Base-by-base conservation (phyloP, 2,888 invertebrate genomes). In the Ctenicera cuprea region DNA sequence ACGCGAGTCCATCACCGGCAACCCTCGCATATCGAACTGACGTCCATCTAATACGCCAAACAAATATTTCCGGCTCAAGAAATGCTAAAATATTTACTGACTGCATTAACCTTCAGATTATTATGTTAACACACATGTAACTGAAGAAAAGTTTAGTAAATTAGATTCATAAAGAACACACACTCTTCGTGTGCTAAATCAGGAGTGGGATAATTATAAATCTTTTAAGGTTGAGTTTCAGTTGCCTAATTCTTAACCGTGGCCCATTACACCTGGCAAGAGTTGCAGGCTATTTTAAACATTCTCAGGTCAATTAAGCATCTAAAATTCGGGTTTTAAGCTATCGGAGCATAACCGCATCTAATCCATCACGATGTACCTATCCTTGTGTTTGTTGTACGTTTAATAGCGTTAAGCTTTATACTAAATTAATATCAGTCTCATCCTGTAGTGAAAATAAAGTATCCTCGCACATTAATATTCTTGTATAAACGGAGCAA, bases 61-160 rank as follows among this genome's bases (percentile, higher is more conserved):
- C 75, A 78, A 78, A 75, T 77, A 78, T 78, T 79, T 79, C 77
- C 77, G 75, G 73, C 64, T 76, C 73, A 74, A 75, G 37, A 20
- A 69, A 50, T 71, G 26, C 18, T 50, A 62, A 73, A 67, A 70
- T 70, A 61, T 54, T 66, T 61, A 63, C 67, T 30, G 20, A 20
- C 26, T 18, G 54, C 43, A 41, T 37, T 45, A 59, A 48, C 16
- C 30, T 67, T 33, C 59, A 14, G 30, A 37, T 48, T 48, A 16
- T 43, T 7, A 18, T 48, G 18, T 18, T 16, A 16, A 38, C 5
- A 38, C 18, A n/a, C 20, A 41, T n/a, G 37, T 7, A 61, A 41
- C 14, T 54, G 22, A 26, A 14, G 54, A 33, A n/a, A 54, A 33
- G 14, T 54, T 26, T 26, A 26, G 8, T 9, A 9, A 33, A 33